Percentiles rank a stretch among this genome's conserved stretches.
phyloP scores from a whole-genome alignment of 2,888 invertebrate species.

The Hypomecis atomaria region DNA sequence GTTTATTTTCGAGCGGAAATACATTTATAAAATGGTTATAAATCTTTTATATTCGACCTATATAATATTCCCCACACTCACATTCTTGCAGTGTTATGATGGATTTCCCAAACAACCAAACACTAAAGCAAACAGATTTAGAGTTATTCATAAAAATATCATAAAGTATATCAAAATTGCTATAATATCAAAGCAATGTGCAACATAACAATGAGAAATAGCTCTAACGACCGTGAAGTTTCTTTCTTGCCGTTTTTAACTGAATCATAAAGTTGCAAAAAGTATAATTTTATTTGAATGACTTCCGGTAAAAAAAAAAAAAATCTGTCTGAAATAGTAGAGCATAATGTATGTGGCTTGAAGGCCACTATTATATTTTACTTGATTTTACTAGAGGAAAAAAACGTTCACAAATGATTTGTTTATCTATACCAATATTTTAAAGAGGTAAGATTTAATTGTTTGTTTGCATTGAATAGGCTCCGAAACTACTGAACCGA shows the following conservation, averaged over 20 bases:
- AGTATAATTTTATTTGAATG: slow-evolving; percentile 11
- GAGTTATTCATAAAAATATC: slow-evolving; percentile 7
- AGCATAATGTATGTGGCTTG: background rate
- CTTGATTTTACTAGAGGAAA: too few relatives aligned
- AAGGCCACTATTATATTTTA: background rate
- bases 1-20: background rate
- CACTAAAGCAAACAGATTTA: background rate
- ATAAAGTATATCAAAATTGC: slow-evolving; percentile 5
- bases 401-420: too few relatives aligned
- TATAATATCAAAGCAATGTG: slow-evolving; percentile 7
- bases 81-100: background rate
- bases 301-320: slow-evolving; percentile 15
- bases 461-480: too few relatives aligned
- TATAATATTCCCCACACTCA: background rate
- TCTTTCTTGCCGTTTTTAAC: slow-evolving; percentile 1
- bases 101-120: background rate
- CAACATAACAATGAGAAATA: background rate
- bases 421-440: too few relatives aligned
- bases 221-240: background rate
- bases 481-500: too few relatives aligned
- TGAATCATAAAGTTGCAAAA: slow-evolving; percentile 16
- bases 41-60: background rate
- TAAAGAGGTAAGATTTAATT: too few relatives aligned
- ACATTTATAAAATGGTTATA: background rate
- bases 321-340: slow-evolving; percentile 10